These are phyloP conservation scores for Glaucopsyche alexis DNA, from an alignment of 2,888 invertebrate species.

Conservation along the genomic window DNA sequence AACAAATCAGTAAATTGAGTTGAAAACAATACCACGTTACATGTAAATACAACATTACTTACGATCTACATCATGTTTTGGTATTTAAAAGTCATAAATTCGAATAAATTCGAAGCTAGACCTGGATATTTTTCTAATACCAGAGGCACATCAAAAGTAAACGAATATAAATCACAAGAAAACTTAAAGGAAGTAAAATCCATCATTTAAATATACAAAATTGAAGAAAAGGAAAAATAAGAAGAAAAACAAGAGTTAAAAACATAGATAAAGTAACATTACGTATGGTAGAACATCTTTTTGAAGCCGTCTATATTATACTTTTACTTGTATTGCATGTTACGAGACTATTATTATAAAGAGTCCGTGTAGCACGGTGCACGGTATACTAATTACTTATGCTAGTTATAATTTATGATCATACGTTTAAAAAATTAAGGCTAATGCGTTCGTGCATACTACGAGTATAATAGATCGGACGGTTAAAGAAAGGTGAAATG, in stretches of 20 bases:
- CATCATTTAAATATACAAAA: neutral
- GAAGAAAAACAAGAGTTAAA: neutral
- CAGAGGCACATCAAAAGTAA: neutral
- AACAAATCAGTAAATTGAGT: neutral
- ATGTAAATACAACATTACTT: neutral
- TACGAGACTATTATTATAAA: slow-evolving; percentile 21
- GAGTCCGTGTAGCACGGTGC: slow-evolving; percentile 6
- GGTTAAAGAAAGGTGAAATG: neutral
- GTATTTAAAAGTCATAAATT: too few relatives aligned
- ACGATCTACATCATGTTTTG: too few relatives aligned
- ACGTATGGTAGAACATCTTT: neutral
- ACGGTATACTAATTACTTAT: neutral
- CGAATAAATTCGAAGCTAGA: too few relatives aligned
- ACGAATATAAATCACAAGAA: neutral
- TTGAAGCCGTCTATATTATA: slow-evolving; percentile 12
- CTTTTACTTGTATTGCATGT: slow-evolving; percentile 21
- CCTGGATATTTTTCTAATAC: too few relatives aligned
- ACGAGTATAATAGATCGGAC: neutral
- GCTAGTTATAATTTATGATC: neutral
- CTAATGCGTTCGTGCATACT: neutral
- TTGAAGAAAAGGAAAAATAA: neutral
- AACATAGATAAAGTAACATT: slow-evolving; percentile 2
- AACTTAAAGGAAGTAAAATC: neutral
- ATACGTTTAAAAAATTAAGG: slow-evolving; percentile 9
- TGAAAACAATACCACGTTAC: neutral